Conservation (phyloP, 2,797 vertebrate genomes). For the Tinamus major region DNA sequence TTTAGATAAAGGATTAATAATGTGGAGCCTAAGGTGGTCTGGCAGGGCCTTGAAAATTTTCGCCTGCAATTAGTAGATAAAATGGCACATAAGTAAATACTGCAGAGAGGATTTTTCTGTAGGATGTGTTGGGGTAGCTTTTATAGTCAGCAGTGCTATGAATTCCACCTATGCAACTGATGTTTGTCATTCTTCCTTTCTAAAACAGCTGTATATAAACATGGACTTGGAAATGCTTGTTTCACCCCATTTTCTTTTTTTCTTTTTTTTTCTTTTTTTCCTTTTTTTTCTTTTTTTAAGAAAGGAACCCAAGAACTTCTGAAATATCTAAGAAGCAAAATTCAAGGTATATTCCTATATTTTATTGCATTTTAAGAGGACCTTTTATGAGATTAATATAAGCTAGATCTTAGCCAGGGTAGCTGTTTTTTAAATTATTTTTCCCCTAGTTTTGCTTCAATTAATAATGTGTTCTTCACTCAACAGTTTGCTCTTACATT, state of each 20-base stretch:
- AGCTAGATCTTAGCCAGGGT: accelerated
- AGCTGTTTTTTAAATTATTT: background rate
- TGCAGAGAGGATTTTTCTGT: background rate
- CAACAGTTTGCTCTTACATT: background rate
- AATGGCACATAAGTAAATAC: background rate
- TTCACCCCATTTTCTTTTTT: background rate
- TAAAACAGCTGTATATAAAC: background rate
- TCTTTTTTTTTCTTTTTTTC: too few relatives aligned
- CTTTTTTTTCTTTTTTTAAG: slow-evolving; percentile 70
- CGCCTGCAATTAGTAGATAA: background rate
- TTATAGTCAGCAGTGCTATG: background rate
- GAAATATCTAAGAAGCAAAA: slow-evolving; percentile 91
- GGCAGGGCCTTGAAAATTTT: background rate
- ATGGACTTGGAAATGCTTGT: background rate
- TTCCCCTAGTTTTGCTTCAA: background rate
- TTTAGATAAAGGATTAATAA: background rate
- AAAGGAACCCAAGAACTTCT: slow-evolving; percentile 95
- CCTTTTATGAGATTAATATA: background rate
- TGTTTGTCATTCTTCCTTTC: background rate
- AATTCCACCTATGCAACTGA: background rate
- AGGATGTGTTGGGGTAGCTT: background rate
- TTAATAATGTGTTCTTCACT: background rate
- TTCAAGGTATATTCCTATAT: slow-evolving; percentile 85
- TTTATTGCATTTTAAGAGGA: background rate
- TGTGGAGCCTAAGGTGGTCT: background rate